A percentile compares a stretch with the other conserved stretches of the same genome.
phyloP scores from a whole-genome alignment of 2,797 vertebrate genomes.

The Molossus molossus region DNA sequence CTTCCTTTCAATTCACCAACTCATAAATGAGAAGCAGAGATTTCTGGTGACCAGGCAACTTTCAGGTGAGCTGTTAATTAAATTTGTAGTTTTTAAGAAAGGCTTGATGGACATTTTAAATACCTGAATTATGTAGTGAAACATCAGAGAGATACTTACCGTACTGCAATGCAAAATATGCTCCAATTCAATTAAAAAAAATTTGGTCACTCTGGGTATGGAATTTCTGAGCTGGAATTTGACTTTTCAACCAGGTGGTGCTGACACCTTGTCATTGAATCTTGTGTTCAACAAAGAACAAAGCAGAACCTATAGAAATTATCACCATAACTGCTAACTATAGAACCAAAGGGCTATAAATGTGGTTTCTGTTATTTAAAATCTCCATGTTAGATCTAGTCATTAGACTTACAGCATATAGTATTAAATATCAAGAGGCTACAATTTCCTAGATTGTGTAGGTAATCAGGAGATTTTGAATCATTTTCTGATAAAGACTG shows the following conservation, averaged over 20 bases:
- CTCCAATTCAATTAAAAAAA: not conserved
- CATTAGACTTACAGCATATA: not conserved
- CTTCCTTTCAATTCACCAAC: not conserved
- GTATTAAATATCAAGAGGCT: not conserved
- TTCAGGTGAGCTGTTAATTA: not conserved
- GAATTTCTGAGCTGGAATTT: conserved; percentile 32
- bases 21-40: not conserved
- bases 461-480: not conserved
- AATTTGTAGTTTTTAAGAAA: not conserved
- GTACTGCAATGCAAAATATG: not conserved
- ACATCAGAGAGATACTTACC: not conserved
- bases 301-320: not conserved
- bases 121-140: not conserved
- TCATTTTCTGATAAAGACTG: conserved; percentile 8
- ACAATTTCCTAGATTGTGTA: not conserved
- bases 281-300: not conserved
- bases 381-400: not conserved
- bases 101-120: not conserved
- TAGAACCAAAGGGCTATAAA: not conserved
- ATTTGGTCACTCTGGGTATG: not conserved
- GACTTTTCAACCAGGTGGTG: not conserved
- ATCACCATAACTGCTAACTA: not conserved
- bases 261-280: not conserved
- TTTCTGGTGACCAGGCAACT: not conserved
- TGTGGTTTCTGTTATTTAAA: conserved; percentile 31